phyloP scores from a whole-genome alignment of 2,888 invertebrate species.

The Diplazon laetatorius region DNA sequence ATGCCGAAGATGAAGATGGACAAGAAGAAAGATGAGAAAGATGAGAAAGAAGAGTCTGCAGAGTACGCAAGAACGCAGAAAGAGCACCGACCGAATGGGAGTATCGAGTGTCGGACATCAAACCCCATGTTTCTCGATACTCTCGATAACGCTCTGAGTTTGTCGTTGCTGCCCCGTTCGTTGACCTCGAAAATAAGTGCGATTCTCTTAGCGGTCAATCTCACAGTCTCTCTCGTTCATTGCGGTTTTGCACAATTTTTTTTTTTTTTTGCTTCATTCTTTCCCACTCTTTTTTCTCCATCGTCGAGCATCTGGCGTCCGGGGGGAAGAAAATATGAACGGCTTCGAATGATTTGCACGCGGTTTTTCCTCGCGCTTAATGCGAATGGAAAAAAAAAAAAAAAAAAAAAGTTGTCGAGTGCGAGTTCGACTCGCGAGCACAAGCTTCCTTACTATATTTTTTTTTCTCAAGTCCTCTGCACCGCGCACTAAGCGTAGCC shows the following conservation, averaged over 20 bases:
- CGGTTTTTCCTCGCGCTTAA: constrained; percentile 4
- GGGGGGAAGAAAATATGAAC: constrained; percentile 16
- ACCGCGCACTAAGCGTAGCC: too few relatives aligned
- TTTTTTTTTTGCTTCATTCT: too few relatives aligned
- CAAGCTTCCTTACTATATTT: too few relatives aligned
- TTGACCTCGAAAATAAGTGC: constrained; percentile 47
- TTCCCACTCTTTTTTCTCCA: neutral
- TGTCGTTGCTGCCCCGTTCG: constrained; percentile 51
- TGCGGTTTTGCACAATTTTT: neutral
- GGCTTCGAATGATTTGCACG: constrained; percentile 31
- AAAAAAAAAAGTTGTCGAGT: too few relatives aligned
- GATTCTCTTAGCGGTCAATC: constrained; percentile 3
- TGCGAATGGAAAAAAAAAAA: neutral
- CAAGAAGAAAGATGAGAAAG: constrained; percentile 8
- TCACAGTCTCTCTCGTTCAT: constrained; percentile 18
- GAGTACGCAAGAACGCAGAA: constrained; percentile 18
- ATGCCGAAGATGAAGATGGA: constrained; percentile 1
- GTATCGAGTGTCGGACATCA: constrained; percentile 52
- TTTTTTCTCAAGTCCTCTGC: too few relatives aligned
- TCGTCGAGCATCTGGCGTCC: constrained; percentile 18
- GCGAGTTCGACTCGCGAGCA: too few relatives aligned
- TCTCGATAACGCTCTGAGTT: constrained; percentile 27
- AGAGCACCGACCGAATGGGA: constrained; percentile 26
- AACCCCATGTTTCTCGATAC: constrained; percentile 9
- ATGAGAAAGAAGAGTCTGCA: too few relatives aligned